Conservation (phyloP, 2,888 invertebrate genomes). For the Calephelis perditalis region DNA sequence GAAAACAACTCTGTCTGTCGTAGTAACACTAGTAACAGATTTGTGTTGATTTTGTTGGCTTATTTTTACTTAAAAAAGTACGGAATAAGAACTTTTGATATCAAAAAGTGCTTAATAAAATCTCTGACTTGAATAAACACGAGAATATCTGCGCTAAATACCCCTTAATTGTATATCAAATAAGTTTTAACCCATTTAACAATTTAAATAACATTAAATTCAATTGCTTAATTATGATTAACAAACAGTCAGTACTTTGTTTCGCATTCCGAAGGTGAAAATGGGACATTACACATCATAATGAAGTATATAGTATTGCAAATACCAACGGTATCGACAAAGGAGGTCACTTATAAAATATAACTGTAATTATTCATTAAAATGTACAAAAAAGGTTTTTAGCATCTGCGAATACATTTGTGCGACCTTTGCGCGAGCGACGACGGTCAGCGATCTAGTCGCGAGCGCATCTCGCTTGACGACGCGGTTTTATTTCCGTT, state of each 20-base stretch:
- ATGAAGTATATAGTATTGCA: constrained; percentile 8
- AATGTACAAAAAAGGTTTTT: constrained; percentile 39
- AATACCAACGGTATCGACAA: constrained; percentile 28
- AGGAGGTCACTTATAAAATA: constrained; percentile 25
- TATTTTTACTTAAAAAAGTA: too few relatives aligned
- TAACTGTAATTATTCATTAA: constrained; percentile 26
- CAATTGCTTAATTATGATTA: neutral
- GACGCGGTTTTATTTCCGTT: constrained; percentile 31
- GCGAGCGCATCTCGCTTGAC: constrained; percentile 32
- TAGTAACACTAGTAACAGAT: too few relatives aligned
- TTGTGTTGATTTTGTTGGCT: too few relatives aligned
- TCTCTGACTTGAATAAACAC: too few relatives aligned
- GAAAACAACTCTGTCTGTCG: too few relatives aligned
- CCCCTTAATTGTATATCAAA: neutral
- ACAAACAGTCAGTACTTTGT: neutral
- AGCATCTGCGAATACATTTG: constrained; percentile 39
- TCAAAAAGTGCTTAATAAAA: too few relatives aligned
- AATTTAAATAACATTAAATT: neutral
- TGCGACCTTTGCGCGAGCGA: constrained; percentile 38
- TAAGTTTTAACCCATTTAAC: neutral
- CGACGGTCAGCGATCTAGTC: constrained; percentile 36
- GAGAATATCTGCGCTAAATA: too few relatives aligned
- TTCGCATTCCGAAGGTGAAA: neutral
- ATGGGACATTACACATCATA: neutral
- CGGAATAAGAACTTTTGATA: too few relatives aligned